Evolutionary conservation across 2,797 vertebrate genomes (phyloP), one percentile per base, ranked within the genome.

Genomic region (Lutjanus argentimaculatus): DNA sequence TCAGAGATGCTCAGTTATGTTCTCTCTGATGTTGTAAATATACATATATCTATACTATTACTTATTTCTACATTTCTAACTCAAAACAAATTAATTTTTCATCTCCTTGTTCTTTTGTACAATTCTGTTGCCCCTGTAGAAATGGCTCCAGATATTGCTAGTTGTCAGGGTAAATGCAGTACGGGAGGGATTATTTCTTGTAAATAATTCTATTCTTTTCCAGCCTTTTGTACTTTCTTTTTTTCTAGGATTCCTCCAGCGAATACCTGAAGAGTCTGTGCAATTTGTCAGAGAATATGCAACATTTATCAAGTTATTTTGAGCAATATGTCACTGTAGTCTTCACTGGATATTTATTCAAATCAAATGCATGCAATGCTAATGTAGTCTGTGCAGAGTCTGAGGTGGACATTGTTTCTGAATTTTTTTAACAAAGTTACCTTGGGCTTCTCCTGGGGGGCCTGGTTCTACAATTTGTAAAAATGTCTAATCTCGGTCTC

Each of bases 221-320:
- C 77, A 86, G 79, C 67, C 79, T 89, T 93, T 93, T 91, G 84
- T 93, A 89, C 77, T 91, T 89, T 36, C 30, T 66, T 88, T 86
- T 87, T 83, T 79, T 69, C 70, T 49, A 63, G 51, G 80, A 85
- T 79, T 92, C 79, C 87, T 90, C 80, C 42, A n/a, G 77, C 76
- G 82, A 82, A 80, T 89, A 92, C 84, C 87, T 86, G 79, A 68
- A 86, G 79, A 86, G 73, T 81, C 83, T 88, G 73, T 83, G 67
- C 84, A 88, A 85, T 92, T 89, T 92, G 69, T 91, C 75, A 86
- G 58, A 92, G 64, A 88, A 68, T 83, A 81, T 90, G 70, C 77
- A 87, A 85, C 77, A 83, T 85, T 89, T 86, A 85, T 89, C 67
- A 90, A 85, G 80, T 87, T 89, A 88, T 88, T 89, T 86, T 85